A percentile compares a stretch with the other conserved stretches of the same genome.
Conservation (phyloP, 2,888 invertebrate species). For the Hylaea fasciaria region DNA sequence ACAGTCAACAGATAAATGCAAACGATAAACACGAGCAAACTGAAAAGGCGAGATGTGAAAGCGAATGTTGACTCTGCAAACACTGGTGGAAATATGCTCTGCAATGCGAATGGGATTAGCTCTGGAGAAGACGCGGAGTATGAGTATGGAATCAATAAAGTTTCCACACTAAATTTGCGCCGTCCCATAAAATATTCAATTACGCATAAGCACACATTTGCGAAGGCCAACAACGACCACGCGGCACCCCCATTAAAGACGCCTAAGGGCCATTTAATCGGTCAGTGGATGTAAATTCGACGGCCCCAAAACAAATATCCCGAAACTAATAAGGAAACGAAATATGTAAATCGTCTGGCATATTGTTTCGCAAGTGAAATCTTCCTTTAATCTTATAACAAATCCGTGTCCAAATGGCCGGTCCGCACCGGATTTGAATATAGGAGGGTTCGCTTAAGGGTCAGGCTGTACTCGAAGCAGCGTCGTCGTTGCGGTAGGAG, state of each 20-base stretch:
- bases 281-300: conserved; percentile 85
- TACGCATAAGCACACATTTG: conserved; percentile 85
- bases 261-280: conserved; percentile 86
- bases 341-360: conserved; percentile 85
- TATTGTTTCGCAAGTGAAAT: conserved; percentile 86
- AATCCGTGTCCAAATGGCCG: conserved; percentile 86
- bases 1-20: conserved; percentile 85
- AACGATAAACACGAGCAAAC: conserved; percentile 80
- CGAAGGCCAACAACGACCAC: conserved; percentile 84
- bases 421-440: conserved; percentile 81
- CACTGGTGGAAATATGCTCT: conserved; percentile 46
- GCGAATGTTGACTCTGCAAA: conserved; percentile 67
- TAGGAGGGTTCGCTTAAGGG: conserved; percentile 78
- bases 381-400: conserved; percentile 86
- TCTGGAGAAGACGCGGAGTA: conserved; percentile 45
- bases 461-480: conserved; percentile 63
- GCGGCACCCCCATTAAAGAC: conserved; percentile 85
- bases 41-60: conserved; percentile 74
- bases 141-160: conserved; percentile 72
- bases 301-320: conserved; percentile 85
- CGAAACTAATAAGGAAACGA: conserved; percentile 85
- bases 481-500: conserved; percentile 71
- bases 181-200: conserved; percentile 84
- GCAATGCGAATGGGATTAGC: conserved; percentile 48
- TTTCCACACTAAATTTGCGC: conserved; percentile 75